Evolutionary conservation across 1,140 invertebrate genomes (phyloP).

Genomic region (Euschistus heros): DNA sequence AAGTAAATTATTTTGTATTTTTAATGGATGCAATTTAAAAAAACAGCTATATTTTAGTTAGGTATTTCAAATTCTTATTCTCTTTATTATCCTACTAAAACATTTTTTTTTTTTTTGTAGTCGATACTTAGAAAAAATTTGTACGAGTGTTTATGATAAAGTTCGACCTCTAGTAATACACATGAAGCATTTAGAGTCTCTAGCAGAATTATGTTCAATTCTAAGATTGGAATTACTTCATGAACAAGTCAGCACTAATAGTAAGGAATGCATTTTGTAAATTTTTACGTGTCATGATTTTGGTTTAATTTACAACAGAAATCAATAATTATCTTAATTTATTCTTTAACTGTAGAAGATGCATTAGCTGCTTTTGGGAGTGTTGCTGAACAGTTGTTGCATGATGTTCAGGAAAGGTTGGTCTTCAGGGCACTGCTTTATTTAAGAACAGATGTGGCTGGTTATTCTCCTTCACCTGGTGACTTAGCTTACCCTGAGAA

Average conservation of each 20-base stretch:
- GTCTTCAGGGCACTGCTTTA: conserved; percentile 94
- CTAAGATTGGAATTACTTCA: conserved; percentile 88
- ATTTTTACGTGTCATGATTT: neutral
- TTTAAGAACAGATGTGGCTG: conserved; percentile 79
- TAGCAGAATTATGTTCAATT: conserved; percentile 93
- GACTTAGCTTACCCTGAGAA: conserved; percentile 97
- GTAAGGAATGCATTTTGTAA: conserved; percentile 39
- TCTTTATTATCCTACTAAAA: conserved; percentile 2
- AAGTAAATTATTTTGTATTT: no score
- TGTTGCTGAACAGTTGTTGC: conserved; percentile 74
- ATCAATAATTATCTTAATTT: neutral
- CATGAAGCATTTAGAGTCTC: conserved; percentile 93
- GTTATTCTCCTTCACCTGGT: conserved; percentile 80
- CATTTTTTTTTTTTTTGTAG: conserved; percentile 35
- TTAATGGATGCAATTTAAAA: no score
- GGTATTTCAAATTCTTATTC: neutral
- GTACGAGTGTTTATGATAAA: conserved; percentile 82
- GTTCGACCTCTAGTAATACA: conserved; percentile 92
- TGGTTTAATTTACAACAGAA: neutral
- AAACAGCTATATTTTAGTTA: neutral
- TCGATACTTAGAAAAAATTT: conserved; percentile 71
- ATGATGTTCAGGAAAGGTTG: conserved; percentile 92
- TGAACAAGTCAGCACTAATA: conserved; percentile 80
- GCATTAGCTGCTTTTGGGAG: conserved; percentile 71
- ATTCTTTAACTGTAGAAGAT: conserved; percentile 36